Conservation (phyloP, 2,113 vertebrate species). For the Corythornis vintsioides region DNA sequence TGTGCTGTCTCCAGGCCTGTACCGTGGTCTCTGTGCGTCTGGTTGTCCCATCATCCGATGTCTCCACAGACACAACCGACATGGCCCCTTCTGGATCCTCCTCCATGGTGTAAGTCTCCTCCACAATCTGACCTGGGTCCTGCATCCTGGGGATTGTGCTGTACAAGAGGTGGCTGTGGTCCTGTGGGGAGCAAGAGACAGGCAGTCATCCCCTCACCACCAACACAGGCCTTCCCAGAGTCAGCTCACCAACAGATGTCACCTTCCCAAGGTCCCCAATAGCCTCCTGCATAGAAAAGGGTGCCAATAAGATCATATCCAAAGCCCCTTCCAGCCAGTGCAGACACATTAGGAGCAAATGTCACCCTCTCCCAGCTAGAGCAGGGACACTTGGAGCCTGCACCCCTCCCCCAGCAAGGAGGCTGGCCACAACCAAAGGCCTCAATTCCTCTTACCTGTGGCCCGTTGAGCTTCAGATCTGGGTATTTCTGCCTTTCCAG, state of each 20-base stretch:
- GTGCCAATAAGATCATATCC: not conserved
- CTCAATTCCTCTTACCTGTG: slow-evolving; percentile 78
- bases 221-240: not conserved
- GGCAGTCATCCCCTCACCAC: not conserved
- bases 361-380: not conserved
- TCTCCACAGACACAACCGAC: slow-evolving; percentile 88
- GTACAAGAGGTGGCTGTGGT: slow-evolving; percentile 79
- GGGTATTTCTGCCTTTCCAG: slow-evolving; percentile 89
- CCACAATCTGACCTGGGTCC: slow-evolving; percentile 89
- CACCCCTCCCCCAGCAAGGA: too few relatives aligned
- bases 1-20: not conserved
- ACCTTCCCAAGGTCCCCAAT: not conserved
- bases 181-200: slow-evolving; percentile 31
- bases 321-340: not conserved
- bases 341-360: fast-evolving
- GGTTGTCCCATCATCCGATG: slow-evolving; percentile 87
- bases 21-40: slow-evolving; percentile 92
- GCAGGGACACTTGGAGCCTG: not conserved
- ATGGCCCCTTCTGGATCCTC: slow-evolving; percentile 85
- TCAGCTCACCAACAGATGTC: not conserved
- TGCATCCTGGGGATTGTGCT: slow-evolving; percentile 87
- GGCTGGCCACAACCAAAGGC: not conserved
- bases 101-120: slow-evolving; percentile 87
- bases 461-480: slow-evolving; percentile 93
- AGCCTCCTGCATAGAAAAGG: not conserved